A percentile compares a stretch with the other conserved stretches of the same genome.
phyloP scores from a whole-genome alignment of 2,113 vertebrate species.

The Glaucidium brasilianum region DNA sequence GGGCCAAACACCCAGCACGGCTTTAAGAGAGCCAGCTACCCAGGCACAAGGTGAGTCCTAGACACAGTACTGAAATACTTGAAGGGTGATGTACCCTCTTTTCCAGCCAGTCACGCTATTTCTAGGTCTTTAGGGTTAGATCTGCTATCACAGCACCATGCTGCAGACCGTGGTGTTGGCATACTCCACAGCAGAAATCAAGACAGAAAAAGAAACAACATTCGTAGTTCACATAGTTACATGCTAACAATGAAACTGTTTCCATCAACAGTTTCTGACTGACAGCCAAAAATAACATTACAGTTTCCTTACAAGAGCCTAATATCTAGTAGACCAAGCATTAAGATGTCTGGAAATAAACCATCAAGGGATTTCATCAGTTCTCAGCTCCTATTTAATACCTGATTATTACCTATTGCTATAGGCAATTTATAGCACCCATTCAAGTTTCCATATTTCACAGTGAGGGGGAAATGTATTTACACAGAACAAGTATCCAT shows the following conservation, averaged over 20 bases:
- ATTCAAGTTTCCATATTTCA: not conserved
- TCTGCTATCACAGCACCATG: not conserved
- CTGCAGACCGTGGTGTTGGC: not conserved
- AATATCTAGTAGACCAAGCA: not conserved
- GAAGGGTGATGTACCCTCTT: not conserved
- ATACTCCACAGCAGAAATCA: not conserved
- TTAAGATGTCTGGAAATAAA: not conserved
- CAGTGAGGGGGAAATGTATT: not conserved
- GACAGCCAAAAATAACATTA: slow-evolving; percentile 27
- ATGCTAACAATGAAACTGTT: not conserved
- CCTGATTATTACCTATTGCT: not conserved
- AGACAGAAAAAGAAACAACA: not conserved
- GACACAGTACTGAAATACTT: not conserved
- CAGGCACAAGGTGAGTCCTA: not conserved
- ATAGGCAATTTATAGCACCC: not conserved
- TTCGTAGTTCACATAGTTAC: not conserved
- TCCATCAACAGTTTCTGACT: slow-evolving; percentile 12
- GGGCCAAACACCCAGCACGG: not conserved
- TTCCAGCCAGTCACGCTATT: not conserved
- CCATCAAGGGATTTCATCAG: not conserved
- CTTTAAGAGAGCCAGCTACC: not conserved
- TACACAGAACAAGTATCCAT: not conserved
- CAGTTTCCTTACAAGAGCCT: not conserved
- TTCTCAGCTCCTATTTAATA: not conserved
- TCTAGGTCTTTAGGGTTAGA: not conserved